These are phyloP conservation scores for Drosophila nannoptera DNA, from an alignment of 1,140 invertebrate species.

Conservation along the genomic window DNA sequence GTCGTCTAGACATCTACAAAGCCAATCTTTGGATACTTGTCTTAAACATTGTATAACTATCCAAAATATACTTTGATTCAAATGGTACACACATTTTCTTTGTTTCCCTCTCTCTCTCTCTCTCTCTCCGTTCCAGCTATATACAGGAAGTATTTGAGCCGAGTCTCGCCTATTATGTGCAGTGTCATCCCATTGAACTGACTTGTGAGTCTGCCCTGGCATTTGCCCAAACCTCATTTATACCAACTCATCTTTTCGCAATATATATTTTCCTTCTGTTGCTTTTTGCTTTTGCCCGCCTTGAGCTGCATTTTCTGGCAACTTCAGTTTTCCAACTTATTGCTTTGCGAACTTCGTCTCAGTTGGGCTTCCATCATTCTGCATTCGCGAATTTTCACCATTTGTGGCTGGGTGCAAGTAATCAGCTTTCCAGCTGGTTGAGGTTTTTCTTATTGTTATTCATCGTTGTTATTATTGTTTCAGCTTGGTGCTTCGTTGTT, in stretches of 20 bases:
- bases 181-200: background rate
- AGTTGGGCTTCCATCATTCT: constrained; percentile 11
- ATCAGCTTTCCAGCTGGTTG: constrained; percentile 50
- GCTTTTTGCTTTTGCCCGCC: constrained; percentile 16
- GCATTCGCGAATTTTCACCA: constrained; percentile 11
- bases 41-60: too few species aligned
- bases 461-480: constrained; percentile 18
- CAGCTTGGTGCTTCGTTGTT: too few species aligned
- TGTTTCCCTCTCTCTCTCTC: too few species aligned
- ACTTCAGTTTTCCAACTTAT: constrained; percentile 26
- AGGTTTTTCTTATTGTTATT: constrained; percentile 25
- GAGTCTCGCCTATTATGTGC: too few species aligned
- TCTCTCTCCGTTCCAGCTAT: too few species aligned
- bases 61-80: too few species aligned
- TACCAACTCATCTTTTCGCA: background rate
- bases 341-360: constrained; percentile 22
- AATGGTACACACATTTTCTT: too few species aligned
- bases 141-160: too few species aligned
- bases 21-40: too few species aligned
- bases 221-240: background rate
- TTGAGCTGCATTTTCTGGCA: background rate
- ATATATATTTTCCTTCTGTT: constrained; percentile 3
- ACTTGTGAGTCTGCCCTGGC: background rate
- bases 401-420: constrained; percentile 34
- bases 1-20: background rate